These are phyloP conservation scores for Hemithea aestivaria DNA, from an alignment of 2,888 invertebrate species.

Conservation along the genomic window DNA sequence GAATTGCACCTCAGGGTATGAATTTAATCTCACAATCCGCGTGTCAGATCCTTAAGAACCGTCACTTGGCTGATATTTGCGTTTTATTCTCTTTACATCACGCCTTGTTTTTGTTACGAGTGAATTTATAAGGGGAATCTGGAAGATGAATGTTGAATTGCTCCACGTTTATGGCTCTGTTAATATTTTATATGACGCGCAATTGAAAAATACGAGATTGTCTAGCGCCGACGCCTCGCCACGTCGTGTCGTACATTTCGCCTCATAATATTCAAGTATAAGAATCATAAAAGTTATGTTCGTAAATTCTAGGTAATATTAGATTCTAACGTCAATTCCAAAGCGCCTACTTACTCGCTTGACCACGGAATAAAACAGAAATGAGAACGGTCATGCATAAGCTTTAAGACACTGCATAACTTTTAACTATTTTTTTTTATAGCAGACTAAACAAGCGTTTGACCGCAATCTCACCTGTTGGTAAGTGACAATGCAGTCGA, in stretches of 20 bases:
- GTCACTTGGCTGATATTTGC: constrained; percentile 50
- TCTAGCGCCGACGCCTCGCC: not conserved
- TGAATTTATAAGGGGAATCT: constrained; percentile 28
- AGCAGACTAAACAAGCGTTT: no score
- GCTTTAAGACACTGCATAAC: no score
- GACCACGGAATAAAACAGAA: no score
- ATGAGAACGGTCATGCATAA: no score
- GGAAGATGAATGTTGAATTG: constrained; percentile 19
- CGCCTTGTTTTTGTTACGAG: constrained; percentile 39
- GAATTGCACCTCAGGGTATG: constrained; percentile 73
- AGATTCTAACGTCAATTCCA: constrained; percentile 1
- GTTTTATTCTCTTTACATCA: constrained; percentile 41
- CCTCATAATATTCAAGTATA: no score
- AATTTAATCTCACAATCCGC: constrained; percentile 74
- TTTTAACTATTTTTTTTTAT: no score
- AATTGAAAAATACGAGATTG: constrained; percentile 14
- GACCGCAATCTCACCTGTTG: no score
- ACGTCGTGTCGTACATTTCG: no score
- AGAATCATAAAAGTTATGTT: no score
- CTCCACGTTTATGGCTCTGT: constrained; percentile 16
- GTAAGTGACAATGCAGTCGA: no score
- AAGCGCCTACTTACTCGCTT: constrained; percentile 6
- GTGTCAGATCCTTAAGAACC: constrained; percentile 67
- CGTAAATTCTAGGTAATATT: no score
- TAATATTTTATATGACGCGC: constrained; percentile 17